Evolutionary conservation across 2,888 invertebrate genomes (phyloP), one percentile per base, ranked within the genome.

Genomic region (Sminthurides aquaticus): DNA sequence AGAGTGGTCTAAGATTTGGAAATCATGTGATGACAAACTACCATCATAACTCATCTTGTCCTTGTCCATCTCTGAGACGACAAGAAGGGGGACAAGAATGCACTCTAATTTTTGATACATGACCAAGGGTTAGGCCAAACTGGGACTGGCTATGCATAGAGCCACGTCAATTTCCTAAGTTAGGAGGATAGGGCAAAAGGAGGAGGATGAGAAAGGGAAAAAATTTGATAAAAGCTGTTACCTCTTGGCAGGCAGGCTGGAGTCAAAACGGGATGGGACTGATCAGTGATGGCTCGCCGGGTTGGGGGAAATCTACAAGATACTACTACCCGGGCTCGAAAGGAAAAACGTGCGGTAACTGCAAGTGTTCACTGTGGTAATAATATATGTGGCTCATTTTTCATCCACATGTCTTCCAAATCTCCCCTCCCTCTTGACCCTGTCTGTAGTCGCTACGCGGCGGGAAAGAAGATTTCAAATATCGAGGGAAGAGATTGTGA

Each of bases 41-140:
- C 61, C 61, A 34, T 61, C 61, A 61, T 61, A 61, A 54, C 61
- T 61, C 61, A 61, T 54, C 61, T 61, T 61, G 54, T 54, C 61
- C 61, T 25, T 54, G 28, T 52, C 34, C 61, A 28, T 54, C 34
- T 22, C 34, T 15, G 15, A 15, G 43, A 34, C 43, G 43, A 34
- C 43, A 34, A n/a, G n/a, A n/a, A n/a, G 43, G 43, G 43, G 8
- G 43, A 34, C 43, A 34, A 34, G 43, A 34, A 34, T 34, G 43
- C 43, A 34, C 43, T 34, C 43, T 34, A 34, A 34, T 34, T 34
- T 34, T 34, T 34, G 43, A 34, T 34, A 5, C 43, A 34, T 34
- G 43, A 34, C 43, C 43, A 34, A 15, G 5, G 43, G 5, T 15
- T 11, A 11, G 43, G 43, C 43, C 8, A 34, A 34, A 15, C 43